These are phyloP conservation scores for Micromesistius poutassou DNA, from an alignment of 2,797 vertebrate genomes.

Conservation along the genomic window DNA sequence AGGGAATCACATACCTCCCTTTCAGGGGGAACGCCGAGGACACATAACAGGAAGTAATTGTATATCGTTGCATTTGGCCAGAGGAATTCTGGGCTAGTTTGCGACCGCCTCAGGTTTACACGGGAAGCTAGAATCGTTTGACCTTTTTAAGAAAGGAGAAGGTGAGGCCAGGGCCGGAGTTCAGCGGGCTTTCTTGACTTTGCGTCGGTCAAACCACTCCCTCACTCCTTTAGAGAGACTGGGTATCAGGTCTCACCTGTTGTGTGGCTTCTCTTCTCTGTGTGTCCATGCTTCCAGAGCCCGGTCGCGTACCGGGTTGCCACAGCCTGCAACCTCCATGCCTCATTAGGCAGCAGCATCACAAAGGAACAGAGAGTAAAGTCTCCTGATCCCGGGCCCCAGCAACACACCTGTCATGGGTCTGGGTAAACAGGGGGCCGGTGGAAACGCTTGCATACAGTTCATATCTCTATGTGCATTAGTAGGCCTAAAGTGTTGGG, in stretches of 20 bases:
- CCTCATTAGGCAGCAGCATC: conserved; percentile 59
- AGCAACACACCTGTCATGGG: not conserved
- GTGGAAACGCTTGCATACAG: too few species aligned
- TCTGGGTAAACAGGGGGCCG: too few species aligned
- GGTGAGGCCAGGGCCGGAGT: conserved; percentile 45
- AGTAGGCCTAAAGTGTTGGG: too few species aligned
- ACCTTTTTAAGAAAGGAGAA: conserved; percentile 42
- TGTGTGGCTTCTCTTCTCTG: conserved; percentile 38
- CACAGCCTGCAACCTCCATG: conserved; percentile 55
- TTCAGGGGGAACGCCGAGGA: not conserved
- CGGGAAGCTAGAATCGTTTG: conserved; percentile 46
- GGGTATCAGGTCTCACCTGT: conserved; percentile 63
- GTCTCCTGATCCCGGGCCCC: not conserved
- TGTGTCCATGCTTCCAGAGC: conserved; percentile 63
- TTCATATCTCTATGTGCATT: too few species aligned
- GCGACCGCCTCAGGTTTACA: conserved; percentile 28
- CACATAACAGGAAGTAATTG: conserved; percentile 40
- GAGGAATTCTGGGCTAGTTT: conserved; percentile 27
- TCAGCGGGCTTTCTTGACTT: not conserved
- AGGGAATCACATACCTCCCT: not conserved
- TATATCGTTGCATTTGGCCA: conserved; percentile 34
- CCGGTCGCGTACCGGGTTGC: conserved; percentile 56
- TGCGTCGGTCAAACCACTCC: conserved; percentile 18
- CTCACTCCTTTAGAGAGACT: conserved; percentile 41
- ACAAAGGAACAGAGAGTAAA: conserved; percentile 36